Evolutionary conservation across 2,888 invertebrate species (phyloP).

Genomic region (Drosophila aldrichi): DNA sequence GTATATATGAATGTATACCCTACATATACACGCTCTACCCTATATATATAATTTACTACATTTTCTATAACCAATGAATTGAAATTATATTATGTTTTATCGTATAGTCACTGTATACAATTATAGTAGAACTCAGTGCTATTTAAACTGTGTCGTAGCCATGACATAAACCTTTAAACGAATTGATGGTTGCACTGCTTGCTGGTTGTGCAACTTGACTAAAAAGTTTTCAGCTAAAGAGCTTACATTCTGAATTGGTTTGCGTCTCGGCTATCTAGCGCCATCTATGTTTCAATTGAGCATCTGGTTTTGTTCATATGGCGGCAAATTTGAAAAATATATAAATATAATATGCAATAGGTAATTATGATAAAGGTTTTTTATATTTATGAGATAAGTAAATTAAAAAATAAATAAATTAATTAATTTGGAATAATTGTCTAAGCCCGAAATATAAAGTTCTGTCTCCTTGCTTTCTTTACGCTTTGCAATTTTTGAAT

Average conservation of each 20-base stretch:
- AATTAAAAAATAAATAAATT: slow-evolving; percentile 2
- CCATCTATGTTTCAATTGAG: slow-evolving; percentile 20
- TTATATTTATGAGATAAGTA: neutral
- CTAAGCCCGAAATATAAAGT: neutral
- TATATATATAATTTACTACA: no score
- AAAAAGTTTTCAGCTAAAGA: neutral
- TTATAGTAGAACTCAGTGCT: neutral
- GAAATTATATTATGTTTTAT: neutral
- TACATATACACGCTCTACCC: no score
- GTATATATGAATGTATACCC: neutral
- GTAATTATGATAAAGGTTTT: no score
- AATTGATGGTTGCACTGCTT: slow-evolving; percentile 14
- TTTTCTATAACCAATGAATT: neutral
- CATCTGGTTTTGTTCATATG: fast-evolving
- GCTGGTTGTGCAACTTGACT: neutral
- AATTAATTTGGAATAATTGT: neutral
- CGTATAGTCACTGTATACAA: neutral
- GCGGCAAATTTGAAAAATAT: neutral
- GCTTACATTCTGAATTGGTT: neutral
- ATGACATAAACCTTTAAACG: neutral
- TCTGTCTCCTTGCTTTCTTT: neutral
- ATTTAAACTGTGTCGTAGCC: neutral
- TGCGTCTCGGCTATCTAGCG: neutral
- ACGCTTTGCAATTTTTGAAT: slow-evolving; percentile 2
- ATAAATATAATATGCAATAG: neutral